Percentiles rank a stretch among this genome's conserved stretches.
These are phyloP conservation scores for Spongia lamella DNA, from an alignment of 37 sponge, comb jelly and placozoan genomes.

Conservation along the genomic window DNA sequence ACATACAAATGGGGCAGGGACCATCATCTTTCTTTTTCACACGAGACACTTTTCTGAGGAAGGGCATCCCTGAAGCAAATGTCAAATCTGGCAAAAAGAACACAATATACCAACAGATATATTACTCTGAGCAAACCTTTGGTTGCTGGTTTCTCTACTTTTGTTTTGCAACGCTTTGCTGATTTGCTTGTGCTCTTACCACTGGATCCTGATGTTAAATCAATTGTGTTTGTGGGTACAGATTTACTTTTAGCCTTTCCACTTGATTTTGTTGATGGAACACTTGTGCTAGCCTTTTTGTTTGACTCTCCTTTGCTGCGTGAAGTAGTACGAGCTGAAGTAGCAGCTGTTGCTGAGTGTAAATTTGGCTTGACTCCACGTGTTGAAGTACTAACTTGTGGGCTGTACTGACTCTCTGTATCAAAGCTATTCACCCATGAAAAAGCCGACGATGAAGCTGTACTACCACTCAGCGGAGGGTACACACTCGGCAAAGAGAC, in stretches of 20 bases:
- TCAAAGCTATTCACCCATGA: no score
- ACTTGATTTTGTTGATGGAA: neutral
- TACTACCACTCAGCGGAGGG: neutral
- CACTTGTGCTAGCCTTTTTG: neutral
- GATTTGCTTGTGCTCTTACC: neutral
- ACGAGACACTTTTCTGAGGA: neutral
- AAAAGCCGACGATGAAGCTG: neutral
- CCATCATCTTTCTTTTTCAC: conserved; percentile 54
- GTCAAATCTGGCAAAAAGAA: no score
- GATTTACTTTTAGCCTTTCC: neutral
- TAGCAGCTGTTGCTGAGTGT: neutral
- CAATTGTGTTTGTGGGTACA: no score
- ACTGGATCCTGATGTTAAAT: neutral
- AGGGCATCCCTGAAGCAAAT: neutral
- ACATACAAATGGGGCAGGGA: conserved; percentile 76
- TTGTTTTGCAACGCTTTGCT: no score
- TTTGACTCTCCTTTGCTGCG: neutral
- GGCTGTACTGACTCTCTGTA: no score
- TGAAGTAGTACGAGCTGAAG: neutral
- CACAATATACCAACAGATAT: no score
- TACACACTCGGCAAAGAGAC: neutral
- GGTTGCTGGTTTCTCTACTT: no score
- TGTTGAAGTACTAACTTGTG: no score
- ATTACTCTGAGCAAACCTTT: no score
- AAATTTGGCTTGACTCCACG: no score